A percentile compares a stretch with the other conserved stretches of the same genome.
Conservation (phyloP, 2,888 invertebrate genomes). For the Raillietiella orientalis region DNA sequence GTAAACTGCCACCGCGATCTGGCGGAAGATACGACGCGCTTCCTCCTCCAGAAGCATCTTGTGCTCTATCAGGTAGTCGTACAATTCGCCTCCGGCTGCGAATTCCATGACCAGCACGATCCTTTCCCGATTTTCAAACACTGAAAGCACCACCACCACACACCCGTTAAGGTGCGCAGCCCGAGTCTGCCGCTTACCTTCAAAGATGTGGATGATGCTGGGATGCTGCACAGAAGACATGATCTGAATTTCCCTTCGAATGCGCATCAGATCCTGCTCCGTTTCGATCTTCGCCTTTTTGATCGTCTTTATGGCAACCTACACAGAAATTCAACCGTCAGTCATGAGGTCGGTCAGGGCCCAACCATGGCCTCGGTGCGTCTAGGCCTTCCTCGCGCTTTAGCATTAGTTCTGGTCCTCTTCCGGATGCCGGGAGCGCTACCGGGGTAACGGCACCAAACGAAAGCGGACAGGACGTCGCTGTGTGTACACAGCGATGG, state of each 20-base stretch:
- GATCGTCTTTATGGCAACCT: conserved; percentile 86
- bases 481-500: too few relatives aligned
- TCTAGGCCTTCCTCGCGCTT: too few relatives aligned
- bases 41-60: conserved; percentile 71
- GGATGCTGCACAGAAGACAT: conserved; percentile 97
- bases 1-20: conserved; percentile 82
- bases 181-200: conserved; percentile 39
- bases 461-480: too few relatives aligned
- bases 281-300: conserved; percentile 90
- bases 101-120: conserved; percentile 99
- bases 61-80: conserved; percentile 73
- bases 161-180: conserved; percentile 1
- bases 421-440: too few relatives aligned
- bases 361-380: too few relatives aligned
- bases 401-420: too few relatives aligned
- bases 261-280: conserved; percentile 80
- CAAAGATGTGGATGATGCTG: conserved; percentile 96
- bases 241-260: conserved; percentile 88
- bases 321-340: conserved; percentile 8
- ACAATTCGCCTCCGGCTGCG: conserved; percentile 89
- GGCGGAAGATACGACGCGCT: conserved; percentile 74
- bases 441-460: too few relatives aligned
- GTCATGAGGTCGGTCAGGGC: too few relatives aligned
- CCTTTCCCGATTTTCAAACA: conserved; percentile 97
- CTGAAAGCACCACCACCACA: conserved; percentile 20